Evolutionary conservation across 2,888 invertebrate genomes (phyloP).

Genomic region (Parnassius smintheus): DNA sequence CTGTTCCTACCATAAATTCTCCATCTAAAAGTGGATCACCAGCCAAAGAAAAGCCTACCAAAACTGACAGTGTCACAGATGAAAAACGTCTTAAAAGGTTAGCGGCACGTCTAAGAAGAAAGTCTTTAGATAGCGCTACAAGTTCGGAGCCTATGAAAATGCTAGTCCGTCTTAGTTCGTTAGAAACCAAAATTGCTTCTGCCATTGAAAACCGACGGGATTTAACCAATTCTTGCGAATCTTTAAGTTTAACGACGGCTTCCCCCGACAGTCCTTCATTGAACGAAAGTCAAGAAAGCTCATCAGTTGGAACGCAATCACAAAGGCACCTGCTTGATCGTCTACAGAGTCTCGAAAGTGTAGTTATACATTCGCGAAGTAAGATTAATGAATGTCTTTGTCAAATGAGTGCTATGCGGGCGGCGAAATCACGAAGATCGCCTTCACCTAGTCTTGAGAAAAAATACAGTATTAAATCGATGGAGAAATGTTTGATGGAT

Average conservation of each 20-base stretch:
- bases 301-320: constrained; percentile 72
- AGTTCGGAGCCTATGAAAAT: constrained; percentile 91
- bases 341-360: constrained; percentile 82
- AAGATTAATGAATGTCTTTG: constrained; percentile 85
- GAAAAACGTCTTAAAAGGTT: constrained; percentile 77
- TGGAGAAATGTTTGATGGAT: constrained; percentile 84
- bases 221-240: constrained; percentile 80
- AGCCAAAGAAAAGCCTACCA: constrained; percentile 78
- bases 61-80: constrained; percentile 70
- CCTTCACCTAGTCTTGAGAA: constrained; percentile 85
- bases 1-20: constrained; percentile 66
- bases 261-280: constrained; percentile 61
- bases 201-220: constrained; percentile 73
- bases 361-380: constrained; percentile 83
- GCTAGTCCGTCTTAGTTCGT: constrained; percentile 86
- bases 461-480: constrained; percentile 81
- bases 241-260: constrained; percentile 68
- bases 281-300: constrained; percentile 52
- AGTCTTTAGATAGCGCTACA: constrained; percentile 89
- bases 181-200: constrained; percentile 89
- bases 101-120: constrained; percentile 83
- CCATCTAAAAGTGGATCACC: constrained; percentile 79
- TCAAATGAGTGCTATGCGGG: constrained; percentile 83
- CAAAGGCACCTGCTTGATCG: constrained; percentile 81
- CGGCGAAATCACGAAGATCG: constrained; percentile 82